Percentiles rank a stretch among this genome's conserved stretches.
phyloP scores from a whole-genome alignment of 2,113 vertebrate species.

The Marmota flaviventris region DNA sequence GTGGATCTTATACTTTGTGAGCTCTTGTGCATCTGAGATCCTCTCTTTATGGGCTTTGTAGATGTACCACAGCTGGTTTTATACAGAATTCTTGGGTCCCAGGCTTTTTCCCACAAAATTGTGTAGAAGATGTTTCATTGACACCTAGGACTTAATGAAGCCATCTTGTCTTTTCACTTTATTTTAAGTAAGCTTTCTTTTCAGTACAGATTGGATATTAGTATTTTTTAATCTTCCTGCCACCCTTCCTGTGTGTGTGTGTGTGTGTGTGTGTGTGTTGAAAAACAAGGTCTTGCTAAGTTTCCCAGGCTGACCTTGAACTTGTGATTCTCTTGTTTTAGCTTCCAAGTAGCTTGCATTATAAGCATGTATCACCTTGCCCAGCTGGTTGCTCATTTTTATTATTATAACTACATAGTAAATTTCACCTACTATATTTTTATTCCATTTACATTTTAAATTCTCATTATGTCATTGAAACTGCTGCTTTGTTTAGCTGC shows the following conservation, averaged over 20 bases:
- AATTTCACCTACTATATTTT: background rate
- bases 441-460: background rate
- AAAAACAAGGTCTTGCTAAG: background rate
- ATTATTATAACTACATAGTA: background rate
- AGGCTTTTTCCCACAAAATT: background rate
- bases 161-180: background rate
- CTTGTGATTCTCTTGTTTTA: background rate
- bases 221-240: background rate
- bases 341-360: background rate
- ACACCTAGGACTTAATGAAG: background rate
- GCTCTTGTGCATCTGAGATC: background rate
- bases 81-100: background rate
- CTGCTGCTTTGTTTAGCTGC: background rate
- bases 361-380: background rate
- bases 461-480: background rate
- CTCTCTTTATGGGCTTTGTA: slow-evolving; percentile 7
- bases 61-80: background rate
- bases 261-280: background rate
- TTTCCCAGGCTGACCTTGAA: background rate
- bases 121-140: background rate
- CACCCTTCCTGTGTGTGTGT: background rate
- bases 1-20: background rate
- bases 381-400: background rate
- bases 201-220: background rate
- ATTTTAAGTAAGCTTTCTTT: slow-evolving; percentile 42